Percentiles rank a stretch among this genome's conserved stretches.
phyloP scores from a whole-genome alignment of 2,888 invertebrate genomes.

The Teleiodes luculella region DNA sequence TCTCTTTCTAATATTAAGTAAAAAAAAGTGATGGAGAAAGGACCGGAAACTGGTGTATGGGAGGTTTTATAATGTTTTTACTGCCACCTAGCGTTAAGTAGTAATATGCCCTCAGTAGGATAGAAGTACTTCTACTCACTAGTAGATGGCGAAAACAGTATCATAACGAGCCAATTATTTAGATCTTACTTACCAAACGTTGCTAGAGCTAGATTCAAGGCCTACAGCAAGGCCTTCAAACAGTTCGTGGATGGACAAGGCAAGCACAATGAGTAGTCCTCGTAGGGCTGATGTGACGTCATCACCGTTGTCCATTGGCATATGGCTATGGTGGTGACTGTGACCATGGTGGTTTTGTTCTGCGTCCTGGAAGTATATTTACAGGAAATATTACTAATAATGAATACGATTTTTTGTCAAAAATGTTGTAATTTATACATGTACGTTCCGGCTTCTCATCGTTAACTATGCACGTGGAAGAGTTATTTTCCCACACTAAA shows the following conservation, averaged over 20 bases:
- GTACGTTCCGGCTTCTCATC: not conserved
- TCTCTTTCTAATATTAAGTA: not conserved
- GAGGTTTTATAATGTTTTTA: conserved; percentile 1
- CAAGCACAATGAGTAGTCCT: conserved; percentile 88
- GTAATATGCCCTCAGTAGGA: not conserved
- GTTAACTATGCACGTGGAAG: not conserved
- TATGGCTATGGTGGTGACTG: conserved; percentile 59
- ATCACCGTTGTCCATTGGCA: conserved; percentile 57
- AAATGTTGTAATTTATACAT: not conserved
- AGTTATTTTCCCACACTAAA: not conserved
- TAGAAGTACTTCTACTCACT: conserved; percentile 28
- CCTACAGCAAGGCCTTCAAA: conserved; percentile 93
- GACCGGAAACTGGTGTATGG: not conserved
- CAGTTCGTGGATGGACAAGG: conserved; percentile 90
- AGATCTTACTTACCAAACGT: conserved; percentile 66
- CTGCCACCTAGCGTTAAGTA: conserved; percentile 36
- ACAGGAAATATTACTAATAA: not conserved
- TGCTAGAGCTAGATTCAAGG: conserved; percentile 79
- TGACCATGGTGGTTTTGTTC: conserved; percentile 36
- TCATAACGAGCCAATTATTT: too few relatives aligned
- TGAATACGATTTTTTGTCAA: not conserved
- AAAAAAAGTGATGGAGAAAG: not conserved
- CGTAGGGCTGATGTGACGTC: conserved; percentile 79
- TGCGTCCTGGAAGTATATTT: conserved; percentile 39
- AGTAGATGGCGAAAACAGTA: conserved; percentile 31